Conservation (phyloP, 2,113 vertebrate species). For the Hipposideros armiger region DNA sequence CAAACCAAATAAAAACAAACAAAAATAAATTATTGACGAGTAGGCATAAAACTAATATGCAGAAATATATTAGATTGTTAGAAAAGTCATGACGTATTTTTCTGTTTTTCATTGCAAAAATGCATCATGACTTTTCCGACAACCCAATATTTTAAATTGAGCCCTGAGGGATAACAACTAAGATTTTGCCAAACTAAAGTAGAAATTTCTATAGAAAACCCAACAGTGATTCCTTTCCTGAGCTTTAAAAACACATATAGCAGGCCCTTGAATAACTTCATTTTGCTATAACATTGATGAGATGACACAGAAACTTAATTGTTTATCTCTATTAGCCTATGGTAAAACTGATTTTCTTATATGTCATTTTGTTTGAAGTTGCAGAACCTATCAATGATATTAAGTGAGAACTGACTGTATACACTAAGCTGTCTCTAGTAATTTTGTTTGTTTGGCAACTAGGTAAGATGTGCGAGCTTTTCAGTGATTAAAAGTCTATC, state of each 20-base stretch:
- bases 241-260: slow-evolving; percentile 34
- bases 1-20: slow-evolving; percentile 36
- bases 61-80: neutral
- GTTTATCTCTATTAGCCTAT: neutral
- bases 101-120: too few species aligned
- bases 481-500: slow-evolving; percentile 26
- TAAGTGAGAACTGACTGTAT: neutral
- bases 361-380: neutral
- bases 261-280: neutral
- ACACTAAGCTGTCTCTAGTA: neutral
- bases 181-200: slow-evolving; percentile 14
- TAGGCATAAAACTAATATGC: slow-evolving; percentile 28
- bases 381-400: neutral
- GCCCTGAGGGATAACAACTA: neutral
- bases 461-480: neutral
- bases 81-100: too few species aligned
- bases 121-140: too few species aligned
- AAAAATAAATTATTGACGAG: neutral
- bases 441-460: neutral
- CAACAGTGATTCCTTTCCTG: neutral
- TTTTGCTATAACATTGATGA: neutral
- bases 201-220: slow-evolving; percentile 47
- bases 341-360: neutral
- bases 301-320: neutral
- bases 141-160: slow-evolving; percentile 24